A percentile compares a stretch with the other conserved stretches of the same genome.
Conservation (phyloP, 92 coral and sea anemone genomes). For the Parazoanthus atlanticus region DNA sequence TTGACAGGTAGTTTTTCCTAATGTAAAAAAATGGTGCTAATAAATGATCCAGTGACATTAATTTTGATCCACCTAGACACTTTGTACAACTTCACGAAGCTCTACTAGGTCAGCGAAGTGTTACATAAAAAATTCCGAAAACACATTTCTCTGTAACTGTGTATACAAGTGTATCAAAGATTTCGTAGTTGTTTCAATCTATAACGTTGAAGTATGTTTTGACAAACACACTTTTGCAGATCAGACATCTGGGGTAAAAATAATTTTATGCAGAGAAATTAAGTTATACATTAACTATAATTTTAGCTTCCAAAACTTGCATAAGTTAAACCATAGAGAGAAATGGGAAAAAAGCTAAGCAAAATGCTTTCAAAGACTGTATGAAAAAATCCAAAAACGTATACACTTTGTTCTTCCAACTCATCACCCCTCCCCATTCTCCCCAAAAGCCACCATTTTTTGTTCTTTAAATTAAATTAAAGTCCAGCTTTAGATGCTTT, state of each 20-base stretch:
- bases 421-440: neutral
- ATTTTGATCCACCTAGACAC: neutral
- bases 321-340: no score
- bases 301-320: neutral
- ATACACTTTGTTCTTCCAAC: neutral
- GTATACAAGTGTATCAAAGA: no score
- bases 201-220: no score
- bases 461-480: no score
- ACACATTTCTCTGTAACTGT: no score
- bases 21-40: neutral
- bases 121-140: no score
- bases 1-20: neutral
- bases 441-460: neutral
- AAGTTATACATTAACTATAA: neutral
- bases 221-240: neutral
- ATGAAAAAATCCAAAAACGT: no score
- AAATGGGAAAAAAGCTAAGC: neutral
- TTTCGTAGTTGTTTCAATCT: neutral
- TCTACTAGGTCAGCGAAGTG: no score
- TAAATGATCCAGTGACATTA: neutral
- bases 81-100: no score
- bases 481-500: neutral
- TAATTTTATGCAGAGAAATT: no score
- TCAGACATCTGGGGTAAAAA: neutral
- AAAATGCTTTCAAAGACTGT: neutral